Percentiles rank a stretch among this genome's conserved stretches.
Conservation (phyloP, 2,888 invertebrate species). For the Oxyscelio sp. region DNA sequence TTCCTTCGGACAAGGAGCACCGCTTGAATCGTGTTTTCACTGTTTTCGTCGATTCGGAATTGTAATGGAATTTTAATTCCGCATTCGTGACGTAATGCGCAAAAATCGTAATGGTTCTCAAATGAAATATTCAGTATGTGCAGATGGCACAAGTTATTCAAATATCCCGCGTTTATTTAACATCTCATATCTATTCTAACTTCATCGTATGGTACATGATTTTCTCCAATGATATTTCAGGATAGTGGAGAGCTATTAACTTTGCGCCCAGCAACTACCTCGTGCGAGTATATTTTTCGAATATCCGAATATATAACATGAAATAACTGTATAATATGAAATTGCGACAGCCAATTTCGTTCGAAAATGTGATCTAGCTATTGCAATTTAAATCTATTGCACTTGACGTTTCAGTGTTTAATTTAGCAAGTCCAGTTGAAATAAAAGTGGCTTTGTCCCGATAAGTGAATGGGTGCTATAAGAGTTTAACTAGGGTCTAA, state of each 20-base stretch:
- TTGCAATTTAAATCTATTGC: no score
- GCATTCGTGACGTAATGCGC: not conserved
- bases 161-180: conserved; percentile 15
- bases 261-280: conserved; percentile 29
- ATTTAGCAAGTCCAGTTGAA: no score
- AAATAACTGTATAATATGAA: no score
- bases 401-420: no score
- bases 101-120: not conserved
- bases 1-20: not conserved
- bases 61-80: not conserved
- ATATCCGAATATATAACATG: no score
- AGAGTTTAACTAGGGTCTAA: no score
- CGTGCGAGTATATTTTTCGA: conserved; percentile 27
- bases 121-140: conserved; percentile 44
- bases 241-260: conserved; percentile 22
- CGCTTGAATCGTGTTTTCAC: not conserved
- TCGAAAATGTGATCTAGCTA: not conserved
- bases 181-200: conserved; percentile 26
- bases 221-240: conserved; percentile 44
- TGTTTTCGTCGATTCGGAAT: not conserved
- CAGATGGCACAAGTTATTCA: conserved; percentile 39
- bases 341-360: conserved; percentile 34
- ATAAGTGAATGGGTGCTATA: no score
- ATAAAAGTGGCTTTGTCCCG: no score
- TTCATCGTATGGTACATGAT: conserved; percentile 35